Evolutionary conservation across 2,113 vertebrate species (phyloP).

Genomic region (Elachura formosa): DNA sequence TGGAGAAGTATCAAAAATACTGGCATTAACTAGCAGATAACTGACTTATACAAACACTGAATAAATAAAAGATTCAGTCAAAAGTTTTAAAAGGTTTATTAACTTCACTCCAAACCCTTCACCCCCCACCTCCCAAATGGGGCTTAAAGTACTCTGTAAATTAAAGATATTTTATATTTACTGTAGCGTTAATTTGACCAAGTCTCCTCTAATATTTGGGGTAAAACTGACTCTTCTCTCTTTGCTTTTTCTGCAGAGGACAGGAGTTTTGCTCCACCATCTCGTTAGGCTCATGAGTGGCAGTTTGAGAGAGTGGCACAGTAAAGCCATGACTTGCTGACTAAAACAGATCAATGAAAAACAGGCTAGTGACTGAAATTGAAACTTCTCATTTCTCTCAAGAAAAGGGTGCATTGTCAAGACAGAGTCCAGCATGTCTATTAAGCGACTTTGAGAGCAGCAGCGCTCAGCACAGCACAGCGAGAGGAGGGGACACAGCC

Average conservation of each 20-base stretch:
- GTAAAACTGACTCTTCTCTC: neutral
- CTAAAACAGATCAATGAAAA: conserved; percentile 61
- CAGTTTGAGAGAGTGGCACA: neutral
- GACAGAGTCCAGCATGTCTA: neutral
- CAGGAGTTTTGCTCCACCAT: neutral
- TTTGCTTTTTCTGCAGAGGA: neutral
- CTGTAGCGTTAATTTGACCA: neutral
- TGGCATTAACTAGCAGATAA: conserved; percentile 60
- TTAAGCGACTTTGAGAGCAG: conserved; percentile 19
- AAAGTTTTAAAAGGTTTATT: conserved; percentile 37
- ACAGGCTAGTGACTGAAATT: conserved; percentile 48
- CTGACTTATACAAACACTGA: conserved; percentile 40
- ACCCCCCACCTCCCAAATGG: neutral
- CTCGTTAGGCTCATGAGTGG: neutral
- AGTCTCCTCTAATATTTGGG: neutral
- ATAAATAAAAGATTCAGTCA: conserved; percentile 45
- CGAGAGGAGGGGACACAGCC: rapidly evolving
- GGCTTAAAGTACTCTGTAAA: neutral
- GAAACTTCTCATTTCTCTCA: conserved; percentile 54
- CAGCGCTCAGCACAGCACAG: neutral
- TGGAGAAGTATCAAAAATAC: conserved; percentile 53
- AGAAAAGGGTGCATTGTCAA: conserved; percentile 31
- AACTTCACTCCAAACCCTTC: neutral
- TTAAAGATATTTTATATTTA: conserved; percentile 22
- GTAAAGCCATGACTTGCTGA: conserved; percentile 17